A percentile compares a stretch with the other conserved stretches of the same genome.
phyloP scores from a whole-genome alignment of 2,113 vertebrate genomes.

The Corapipo altera region DNA sequence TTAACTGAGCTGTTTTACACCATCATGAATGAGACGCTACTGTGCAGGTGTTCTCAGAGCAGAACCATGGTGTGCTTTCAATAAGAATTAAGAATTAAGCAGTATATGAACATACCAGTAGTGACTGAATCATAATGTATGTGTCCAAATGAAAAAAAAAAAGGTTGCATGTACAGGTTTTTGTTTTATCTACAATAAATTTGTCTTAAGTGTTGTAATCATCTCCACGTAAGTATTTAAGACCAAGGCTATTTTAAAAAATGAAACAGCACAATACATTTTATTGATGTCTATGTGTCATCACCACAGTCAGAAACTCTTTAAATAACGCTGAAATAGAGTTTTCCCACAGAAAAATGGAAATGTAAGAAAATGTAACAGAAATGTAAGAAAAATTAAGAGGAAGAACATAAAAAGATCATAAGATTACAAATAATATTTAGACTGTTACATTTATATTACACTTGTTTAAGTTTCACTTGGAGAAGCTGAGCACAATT shows the following conservation, averaged over 20 bases:
- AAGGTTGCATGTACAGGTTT: neutral
- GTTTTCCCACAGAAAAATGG: neutral
- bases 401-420: neutral
- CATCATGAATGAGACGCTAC: rapidly evolving
- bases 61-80: neutral
- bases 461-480: neutral
- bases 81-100: neutral
- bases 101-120: neutral
- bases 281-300: neutral
- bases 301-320: neutral
- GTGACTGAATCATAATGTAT: neutral
- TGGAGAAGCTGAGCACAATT: neutral
- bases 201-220: neutral
- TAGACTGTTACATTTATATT: neutral
- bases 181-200: neutral
- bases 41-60: neutral
- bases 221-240: neutral
- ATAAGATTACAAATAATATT: neutral
- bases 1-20: neutral
- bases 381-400: neutral
- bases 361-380: neutral
- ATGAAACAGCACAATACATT: neutral
- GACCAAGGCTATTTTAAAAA: neutral
- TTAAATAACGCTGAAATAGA: neutral
- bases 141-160: neutral